These are phyloP conservation scores for Grapholita molesta DNA, from an alignment of 1,140 invertebrate genomes.

Conservation along the genomic window DNA sequence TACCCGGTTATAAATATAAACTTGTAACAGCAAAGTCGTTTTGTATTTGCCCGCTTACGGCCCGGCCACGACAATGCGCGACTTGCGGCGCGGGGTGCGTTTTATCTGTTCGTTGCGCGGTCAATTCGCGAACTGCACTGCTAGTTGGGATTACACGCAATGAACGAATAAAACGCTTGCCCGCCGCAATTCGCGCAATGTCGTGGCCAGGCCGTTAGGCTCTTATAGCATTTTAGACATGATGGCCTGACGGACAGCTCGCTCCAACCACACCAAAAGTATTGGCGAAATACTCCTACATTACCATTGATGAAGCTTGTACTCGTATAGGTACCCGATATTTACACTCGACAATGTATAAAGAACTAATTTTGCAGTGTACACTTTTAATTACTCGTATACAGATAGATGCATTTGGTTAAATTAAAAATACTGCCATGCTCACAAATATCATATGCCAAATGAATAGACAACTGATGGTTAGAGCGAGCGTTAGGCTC, in stretches of 20 bases:
- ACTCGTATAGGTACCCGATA: too few species aligned
- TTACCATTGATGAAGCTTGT: neutral
- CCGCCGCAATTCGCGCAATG: too few species aligned
- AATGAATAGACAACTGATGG: neutral
- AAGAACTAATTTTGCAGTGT: neutral
- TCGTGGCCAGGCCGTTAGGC: too few species aligned
- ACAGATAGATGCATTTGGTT: neutral
- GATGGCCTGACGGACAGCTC: neutral
- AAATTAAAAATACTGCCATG: neutral
- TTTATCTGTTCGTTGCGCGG: too few species aligned
- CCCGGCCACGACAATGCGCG: too few species aligned
- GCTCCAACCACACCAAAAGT: neutral
- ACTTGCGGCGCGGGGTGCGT: too few species aligned
- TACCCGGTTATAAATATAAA: neutral
- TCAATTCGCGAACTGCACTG: too few species aligned
- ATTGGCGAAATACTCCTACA: neutral
- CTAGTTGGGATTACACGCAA: too few species aligned
- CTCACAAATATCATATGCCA: too few species aligned
- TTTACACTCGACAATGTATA: neutral
- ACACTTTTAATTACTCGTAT: neutral
- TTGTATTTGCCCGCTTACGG: neutral
- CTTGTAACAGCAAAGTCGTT: constrained; percentile 3
- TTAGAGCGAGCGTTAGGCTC: neutral
- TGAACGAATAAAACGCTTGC: too few species aligned
- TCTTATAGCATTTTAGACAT: neutral